Evolutionary conservation across 2,113 vertebrate genomes (phyloP).

Genomic region (Austrofundulus limnaeus): DNA sequence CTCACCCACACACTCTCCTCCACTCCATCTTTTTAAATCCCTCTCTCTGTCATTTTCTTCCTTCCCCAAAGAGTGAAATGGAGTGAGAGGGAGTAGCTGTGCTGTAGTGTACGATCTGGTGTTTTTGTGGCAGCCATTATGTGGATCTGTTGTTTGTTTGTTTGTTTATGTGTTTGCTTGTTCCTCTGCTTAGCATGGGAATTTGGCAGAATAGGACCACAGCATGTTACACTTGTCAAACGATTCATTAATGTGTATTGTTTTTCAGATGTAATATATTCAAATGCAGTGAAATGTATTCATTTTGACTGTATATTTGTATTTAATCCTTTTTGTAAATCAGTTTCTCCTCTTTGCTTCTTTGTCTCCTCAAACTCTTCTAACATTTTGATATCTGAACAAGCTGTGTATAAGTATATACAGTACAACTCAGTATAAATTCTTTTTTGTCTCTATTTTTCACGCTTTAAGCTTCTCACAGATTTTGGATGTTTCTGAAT

Average conservation of each 20-base stretch:
- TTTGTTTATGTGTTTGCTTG: slow-evolving; percentile 53
- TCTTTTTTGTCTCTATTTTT: too few relatives aligned
- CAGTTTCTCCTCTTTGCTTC: slow-evolving; percentile 36
- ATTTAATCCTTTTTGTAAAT: slow-evolving; percentile 22
- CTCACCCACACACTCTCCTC: slow-evolving; percentile 48
- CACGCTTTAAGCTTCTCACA: too few relatives aligned
- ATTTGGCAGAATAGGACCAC: slow-evolving; percentile 22
- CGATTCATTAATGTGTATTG: slow-evolving; percentile 26
- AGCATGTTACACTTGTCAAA: slow-evolving; percentile 26
- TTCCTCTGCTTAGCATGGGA: slow-evolving; percentile 31
- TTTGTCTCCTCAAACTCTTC: slow-evolving; percentile 24
- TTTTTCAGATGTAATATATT: slow-evolving; percentile 26
- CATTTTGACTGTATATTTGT: slow-evolving; percentile 11
- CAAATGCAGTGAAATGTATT: slow-evolving; percentile 8
- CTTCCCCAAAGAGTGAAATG: slow-evolving; percentile 24
- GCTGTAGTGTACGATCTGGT: slow-evolving; percentile 22
- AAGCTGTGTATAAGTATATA: too few relatives aligned
- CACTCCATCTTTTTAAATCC: slow-evolving; percentile 48
- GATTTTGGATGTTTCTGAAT: too few relatives aligned
- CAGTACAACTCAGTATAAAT: too few relatives aligned
- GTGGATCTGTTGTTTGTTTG: slow-evolving; percentile 53
- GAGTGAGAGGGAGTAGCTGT: neutral
- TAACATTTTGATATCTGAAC: slow-evolving; percentile 47
- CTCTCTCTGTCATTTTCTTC: slow-evolving; percentile 43
- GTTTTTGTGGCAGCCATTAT: slow-evolving; percentile 53